Evolutionary conservation across 2,888 invertebrate species (phyloP).

Genomic region (Omphaloscelis lunosa): DNA sequence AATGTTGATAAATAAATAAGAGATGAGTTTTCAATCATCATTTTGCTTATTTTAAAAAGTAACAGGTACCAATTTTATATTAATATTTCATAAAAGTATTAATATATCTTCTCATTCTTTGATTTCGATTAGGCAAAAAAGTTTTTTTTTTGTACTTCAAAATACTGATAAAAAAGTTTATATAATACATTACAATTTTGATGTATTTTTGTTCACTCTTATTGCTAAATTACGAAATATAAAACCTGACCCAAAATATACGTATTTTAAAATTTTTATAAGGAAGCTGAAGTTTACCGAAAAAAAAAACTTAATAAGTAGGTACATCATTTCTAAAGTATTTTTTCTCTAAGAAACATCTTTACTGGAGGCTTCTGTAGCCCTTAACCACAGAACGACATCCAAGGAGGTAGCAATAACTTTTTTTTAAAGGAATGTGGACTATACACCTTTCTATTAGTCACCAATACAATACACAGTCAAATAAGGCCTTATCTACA

Average conservation of each 20-base stretch:
- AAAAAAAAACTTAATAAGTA: not conserved
- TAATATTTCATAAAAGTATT: not conserved
- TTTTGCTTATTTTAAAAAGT: conserved; percentile 2
- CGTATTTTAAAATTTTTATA: not conserved
- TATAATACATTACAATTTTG: not conserved
- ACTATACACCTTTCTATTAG: conserved; percentile 10
- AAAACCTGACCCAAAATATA: not conserved
- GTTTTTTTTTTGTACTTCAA: not conserved
- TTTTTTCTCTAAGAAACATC: too few species aligned
- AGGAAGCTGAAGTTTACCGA: not conserved
- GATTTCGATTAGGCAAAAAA: too few species aligned
- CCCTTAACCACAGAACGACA: not conserved
- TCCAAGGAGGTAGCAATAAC: not conserved
- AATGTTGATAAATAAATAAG: not conserved
- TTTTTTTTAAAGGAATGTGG: conserved; percentile 26
- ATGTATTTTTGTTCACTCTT: not conserved
- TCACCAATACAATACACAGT: conserved; percentile 59
- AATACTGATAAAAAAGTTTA: conserved; percentile 6
- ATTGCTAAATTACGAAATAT: not conserved
- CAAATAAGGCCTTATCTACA: conserved; percentile 59
- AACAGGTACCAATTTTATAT: conserved; percentile 1
- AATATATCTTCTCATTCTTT: conserved; percentile 2
- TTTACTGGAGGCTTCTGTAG: not conserved
- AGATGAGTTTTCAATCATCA: conserved; percentile 3
- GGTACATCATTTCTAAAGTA: not conserved